Base-by-base conservation (phyloP, 2,888 invertebrate genomes). In the Chrysotoxum bicinctum region DNA sequence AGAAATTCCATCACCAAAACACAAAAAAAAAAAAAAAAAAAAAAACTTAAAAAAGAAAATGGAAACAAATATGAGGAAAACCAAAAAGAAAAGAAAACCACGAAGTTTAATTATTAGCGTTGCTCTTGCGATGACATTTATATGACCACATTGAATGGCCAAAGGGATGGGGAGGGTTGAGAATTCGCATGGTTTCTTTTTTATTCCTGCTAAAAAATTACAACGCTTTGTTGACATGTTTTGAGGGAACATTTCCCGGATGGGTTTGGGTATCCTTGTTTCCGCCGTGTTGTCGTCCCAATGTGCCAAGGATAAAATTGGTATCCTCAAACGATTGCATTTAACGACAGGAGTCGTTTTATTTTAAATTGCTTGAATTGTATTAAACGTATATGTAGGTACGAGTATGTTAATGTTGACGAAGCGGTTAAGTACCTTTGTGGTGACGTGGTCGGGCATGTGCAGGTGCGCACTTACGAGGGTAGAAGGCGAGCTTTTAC, bases 291-390 rank as follows among this genome's bases (percentile, higher is more conserved):
- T 35, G 26, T 8, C 35, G 35, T 3, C 40, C 72, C 50, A 37
- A 30, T 78, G 69, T 52, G 74, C 52, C 70, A 69, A 60, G 68
- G 40, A 35, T 62, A 54, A 62, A 37, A 35, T 60, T 76, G 73
- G 69, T 76, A 80, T 80, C 80, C 80, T 80, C 75, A 76, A 81
- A 76, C 66, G 85, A 80, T 81, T 85, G 85, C 76, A 76, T 80
- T 76, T 81, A 72, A 85, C 76, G 80, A 80, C 79, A 50, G 62
- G 26, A 62, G 70, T 56, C 64, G 40, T 84, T 68, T 56, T 50
- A 66, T 35, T 62, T 78, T 26, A 70, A 84, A 84, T 74, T 74
- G 79, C 74, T 79, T 83, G 74, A 84, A 79, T 84, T 79, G 75
- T 79, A 74, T 73, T 79, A 32, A 48, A 21, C 26, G 60, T 68